These are phyloP conservation scores for Yponomeuta plumbellus DNA, from an alignment of 2,888 invertebrate genomes.

Conservation along the genomic window DNA sequence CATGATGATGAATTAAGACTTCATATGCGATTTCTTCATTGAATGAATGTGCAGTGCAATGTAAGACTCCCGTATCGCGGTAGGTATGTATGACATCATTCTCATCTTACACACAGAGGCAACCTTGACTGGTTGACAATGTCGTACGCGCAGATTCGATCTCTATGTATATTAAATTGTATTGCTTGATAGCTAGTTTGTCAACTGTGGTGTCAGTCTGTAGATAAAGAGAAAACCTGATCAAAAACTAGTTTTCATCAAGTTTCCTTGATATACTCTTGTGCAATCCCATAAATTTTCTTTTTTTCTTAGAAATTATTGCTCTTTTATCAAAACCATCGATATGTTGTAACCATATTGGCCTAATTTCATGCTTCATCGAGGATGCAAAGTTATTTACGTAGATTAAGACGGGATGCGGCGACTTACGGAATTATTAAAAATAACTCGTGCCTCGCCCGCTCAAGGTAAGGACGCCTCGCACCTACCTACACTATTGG, in stretches of 20 bases:
- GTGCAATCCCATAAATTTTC: neutral
- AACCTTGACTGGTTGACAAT: slow-evolving; percentile 9
- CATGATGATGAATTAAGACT: neutral
- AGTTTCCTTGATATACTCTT: neutral
- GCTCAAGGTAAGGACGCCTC: slow-evolving; percentile 68
- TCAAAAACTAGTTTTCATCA: neutral
- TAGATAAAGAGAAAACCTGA: neutral
- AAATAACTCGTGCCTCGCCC: slow-evolving; percentile 63
- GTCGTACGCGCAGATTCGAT: neutral
- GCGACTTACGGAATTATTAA: slow-evolving; percentile 47
- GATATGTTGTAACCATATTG: neutral
- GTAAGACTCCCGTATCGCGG: neutral
- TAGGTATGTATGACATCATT: neutral
- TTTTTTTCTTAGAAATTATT: neutral
- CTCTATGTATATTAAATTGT: neutral
- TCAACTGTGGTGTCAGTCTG: neutral
- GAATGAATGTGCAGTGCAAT: neutral
- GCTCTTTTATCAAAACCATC: too few species aligned
- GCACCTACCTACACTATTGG: slow-evolving; percentile 54
- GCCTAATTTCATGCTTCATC: slow-evolving; percentile 7
- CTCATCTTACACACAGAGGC: neutral
- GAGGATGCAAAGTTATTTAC: slow-evolving; percentile 9
- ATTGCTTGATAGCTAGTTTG: neutral
- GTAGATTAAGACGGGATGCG: slow-evolving; percentile 17
- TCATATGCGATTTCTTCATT: neutral